A percentile compares a stretch with the other conserved stretches of the same genome.
Evolutionary conservation across 2,113 vertebrate species (phyloP).

Genomic region (Sinocyclocheilus grahami): DNA sequence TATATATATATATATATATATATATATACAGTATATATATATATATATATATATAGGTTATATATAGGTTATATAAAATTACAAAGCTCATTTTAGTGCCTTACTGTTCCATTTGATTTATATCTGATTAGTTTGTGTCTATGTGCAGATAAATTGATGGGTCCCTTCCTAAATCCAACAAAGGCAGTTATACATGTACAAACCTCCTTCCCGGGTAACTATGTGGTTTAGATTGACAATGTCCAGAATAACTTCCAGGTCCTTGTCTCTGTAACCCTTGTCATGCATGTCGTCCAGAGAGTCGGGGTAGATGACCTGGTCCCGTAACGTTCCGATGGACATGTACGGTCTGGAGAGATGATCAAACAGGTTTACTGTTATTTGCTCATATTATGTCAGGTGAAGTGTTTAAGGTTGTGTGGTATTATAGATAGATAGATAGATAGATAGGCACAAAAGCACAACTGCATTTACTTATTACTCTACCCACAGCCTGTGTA

Average conservation of each 20-base stretch:
- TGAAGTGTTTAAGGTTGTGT: neutral
- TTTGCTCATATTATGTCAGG: neutral
- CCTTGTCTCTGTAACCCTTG: slow-evolving; percentile 85
- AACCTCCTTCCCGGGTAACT: slow-evolving; percentile 96
- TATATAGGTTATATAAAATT: no score
- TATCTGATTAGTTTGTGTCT: no score
- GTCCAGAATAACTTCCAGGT: slow-evolving; percentile 88
- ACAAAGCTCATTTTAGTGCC: no score
- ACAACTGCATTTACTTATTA: neutral
- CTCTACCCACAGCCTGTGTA: slow-evolving; percentile 50
- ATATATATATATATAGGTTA: no score
- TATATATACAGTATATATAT: no score
- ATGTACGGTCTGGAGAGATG: slow-evolving; percentile 89
- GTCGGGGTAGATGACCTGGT: slow-evolving; percentile 98
- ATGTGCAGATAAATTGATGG: no score
- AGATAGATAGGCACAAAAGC: neutral
- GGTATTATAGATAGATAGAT: neutral
- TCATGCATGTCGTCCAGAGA: slow-evolving; percentile 88
- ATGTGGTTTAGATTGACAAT: slow-evolving; percentile 94
- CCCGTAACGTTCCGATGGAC: slow-evolving; percentile 92
- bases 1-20: no score
- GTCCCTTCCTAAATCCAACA: no score
- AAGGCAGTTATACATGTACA: neutral
- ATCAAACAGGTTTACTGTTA: neutral
- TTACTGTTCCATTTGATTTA: no score